These are phyloP conservation scores for Sphyrna mokarran DNA, from an alignment of 2,113 vertebrate species.

Conservation along the genomic window DNA sequence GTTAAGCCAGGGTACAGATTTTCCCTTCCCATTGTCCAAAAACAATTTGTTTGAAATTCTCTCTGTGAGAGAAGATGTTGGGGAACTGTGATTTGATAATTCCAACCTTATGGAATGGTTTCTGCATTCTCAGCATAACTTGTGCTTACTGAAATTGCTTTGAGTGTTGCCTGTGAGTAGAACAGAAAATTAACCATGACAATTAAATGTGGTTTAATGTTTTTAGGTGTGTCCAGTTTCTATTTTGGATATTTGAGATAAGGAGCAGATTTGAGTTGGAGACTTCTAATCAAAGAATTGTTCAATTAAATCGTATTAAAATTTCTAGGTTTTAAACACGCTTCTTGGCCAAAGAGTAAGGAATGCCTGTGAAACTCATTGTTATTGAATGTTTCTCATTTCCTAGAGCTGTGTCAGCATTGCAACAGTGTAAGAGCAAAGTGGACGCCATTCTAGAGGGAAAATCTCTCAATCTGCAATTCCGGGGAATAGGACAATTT, in stretches of 20 bases:
- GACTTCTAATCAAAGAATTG: background rate
- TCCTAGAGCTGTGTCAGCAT: conserved; percentile 44
- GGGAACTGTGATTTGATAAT: background rate
- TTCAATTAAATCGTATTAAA: background rate
- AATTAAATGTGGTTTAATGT: background rate
- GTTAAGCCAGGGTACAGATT: background rate
- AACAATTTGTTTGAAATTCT: background rate
- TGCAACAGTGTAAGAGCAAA: conserved; percentile 49
- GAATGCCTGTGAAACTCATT: background rate
- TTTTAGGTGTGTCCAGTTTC: background rate
- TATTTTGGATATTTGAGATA: background rate
- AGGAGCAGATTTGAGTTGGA: background rate
- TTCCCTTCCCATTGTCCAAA: background rate
- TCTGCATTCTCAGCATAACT: background rate
- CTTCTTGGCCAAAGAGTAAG: too few relatives aligned
- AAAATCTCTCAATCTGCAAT: conserved; percentile 43
- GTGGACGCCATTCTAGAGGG: conserved; percentile 46
- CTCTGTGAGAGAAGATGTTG: background rate
- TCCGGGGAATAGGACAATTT: conserved; percentile 47
- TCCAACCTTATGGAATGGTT: background rate
- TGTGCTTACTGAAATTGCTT: background rate
- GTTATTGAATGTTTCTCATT: background rate
- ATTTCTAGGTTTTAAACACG: background rate
- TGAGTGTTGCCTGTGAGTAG: background rate
- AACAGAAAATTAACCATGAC: background rate